Evolutionary conservation across 2,888 invertebrate species (phyloP), one percentile per base, ranked within the genome.

Genomic region (Cerastis rubricosa): DNA sequence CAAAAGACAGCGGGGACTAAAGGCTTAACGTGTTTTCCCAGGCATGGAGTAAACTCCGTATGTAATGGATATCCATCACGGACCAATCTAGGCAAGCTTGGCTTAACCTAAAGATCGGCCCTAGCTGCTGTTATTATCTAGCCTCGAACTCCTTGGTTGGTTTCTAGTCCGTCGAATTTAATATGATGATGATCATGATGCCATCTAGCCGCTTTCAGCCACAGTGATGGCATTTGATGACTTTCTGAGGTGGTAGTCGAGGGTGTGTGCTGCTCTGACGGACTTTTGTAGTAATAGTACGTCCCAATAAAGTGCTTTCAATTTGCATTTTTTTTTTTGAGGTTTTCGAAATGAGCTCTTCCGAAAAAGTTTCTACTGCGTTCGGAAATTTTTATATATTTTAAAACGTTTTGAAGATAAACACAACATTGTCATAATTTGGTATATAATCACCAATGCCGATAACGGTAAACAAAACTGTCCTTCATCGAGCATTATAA

Each of bases 401-500:
- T 29, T 4, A 29, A 49, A 0, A 29, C 9, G 3, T 22, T 29
- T 22, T 12, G 8, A 67, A 49, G 29, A 57, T 57, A 0, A 25
- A 57, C 14, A 57, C 25, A 25, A 14, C 14, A 25, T 25, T 14
- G 0, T 14, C 2, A 57, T 25, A 25, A 25, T 22, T 68, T n/a
- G n/a, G n/a, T n/a, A n/a, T n/a, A 0, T 4, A 1, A 1, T 11
- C 11, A 5, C n/a, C n/a, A n/a, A n/a, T 12, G 11, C 1, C 54
- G 4, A 22, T 11, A 51, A 22, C 22, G 3, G 0, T 4, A 51
- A 54, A n/a, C n/a, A n/a, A n/a, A 54, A 2, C n/a, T 12, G n/a
- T 54, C 54, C n/a, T 54, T 54, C n/a, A 12, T 1, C n/a, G n/a
- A n/a, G 0, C n/a, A n/a, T 11, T n/a, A 51, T 12, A 35, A 35